Percentiles rank a stretch among this genome's conserved stretches.
Evolutionary conservation across 2,113 vertebrate genomes (phyloP).

Genomic region (Physeter macrocephalus): DNA sequence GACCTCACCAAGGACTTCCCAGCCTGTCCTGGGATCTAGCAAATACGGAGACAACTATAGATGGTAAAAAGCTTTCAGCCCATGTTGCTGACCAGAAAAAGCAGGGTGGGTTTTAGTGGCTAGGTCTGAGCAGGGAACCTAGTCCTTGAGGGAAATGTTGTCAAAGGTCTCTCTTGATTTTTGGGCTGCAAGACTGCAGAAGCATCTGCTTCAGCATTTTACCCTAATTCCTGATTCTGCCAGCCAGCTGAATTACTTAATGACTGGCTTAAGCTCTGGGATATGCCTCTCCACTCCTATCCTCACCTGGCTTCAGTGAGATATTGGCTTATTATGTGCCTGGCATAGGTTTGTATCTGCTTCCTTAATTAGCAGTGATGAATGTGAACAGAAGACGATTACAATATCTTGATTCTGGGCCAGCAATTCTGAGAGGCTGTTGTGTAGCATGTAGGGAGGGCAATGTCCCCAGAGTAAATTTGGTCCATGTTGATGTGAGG

Average conservation of each 20-base stretch:
- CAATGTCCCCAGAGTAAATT: not conserved
- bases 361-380: not conserved
- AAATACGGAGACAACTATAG: not conserved
- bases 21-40: not conserved
- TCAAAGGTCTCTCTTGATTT: not conserved
- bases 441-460: not conserved
- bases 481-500: not conserved
- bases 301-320: not conserved
- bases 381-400: not conserved
- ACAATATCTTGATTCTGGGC: not conserved
- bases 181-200: not conserved
- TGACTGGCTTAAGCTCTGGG: not conserved
- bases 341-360: not conserved
- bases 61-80: not conserved
- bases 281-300: not conserved
- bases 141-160: not conserved
- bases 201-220: not conserved
- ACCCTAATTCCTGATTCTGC: not conserved
- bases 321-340: not conserved
- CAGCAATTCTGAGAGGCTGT: not conserved
- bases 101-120: not conserved
- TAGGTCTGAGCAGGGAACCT: not conserved
- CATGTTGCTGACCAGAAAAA: not conserved
- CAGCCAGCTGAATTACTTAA: not conserved
- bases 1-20: not conserved